Evolutionary conservation across 1,140 invertebrate genomes (phyloP).

Genomic region (Drosophila littoralis): DNA sequence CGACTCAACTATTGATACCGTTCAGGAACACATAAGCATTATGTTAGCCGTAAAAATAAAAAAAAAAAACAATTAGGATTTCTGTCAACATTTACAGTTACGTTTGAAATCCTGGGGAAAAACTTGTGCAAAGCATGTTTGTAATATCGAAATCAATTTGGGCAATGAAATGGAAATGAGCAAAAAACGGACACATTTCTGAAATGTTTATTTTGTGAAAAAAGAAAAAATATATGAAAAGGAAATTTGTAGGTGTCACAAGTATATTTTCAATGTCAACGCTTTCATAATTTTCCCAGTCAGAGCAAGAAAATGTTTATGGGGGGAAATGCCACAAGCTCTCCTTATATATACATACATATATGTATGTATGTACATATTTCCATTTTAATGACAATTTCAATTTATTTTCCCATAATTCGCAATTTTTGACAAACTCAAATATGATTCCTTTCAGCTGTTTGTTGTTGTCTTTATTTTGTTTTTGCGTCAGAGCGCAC

Average conservation of each 20-base stretch:
- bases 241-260: constrained; percentile 17
- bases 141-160: background rate
- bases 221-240: background rate
- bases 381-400: constrained; percentile 34
- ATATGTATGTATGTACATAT: background rate
- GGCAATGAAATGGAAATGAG: background rate
- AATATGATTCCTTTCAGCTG: constrained; percentile 21
- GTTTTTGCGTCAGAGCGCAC: constrained; percentile 30
- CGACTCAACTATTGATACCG: no score
- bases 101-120: background rate
- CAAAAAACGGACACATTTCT: background rate
- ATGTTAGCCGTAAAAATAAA: no score
- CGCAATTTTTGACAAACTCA: constrained; percentile 18
- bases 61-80: no score
- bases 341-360: constrained; percentile 16
- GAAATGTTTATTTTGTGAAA: background rate
- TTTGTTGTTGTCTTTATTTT: constrained; percentile 30
- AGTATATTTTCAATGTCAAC: constrained; percentile 47
- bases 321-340: constrained; percentile 4
- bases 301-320: constrained; percentile 5
- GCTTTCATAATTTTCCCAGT: constrained; percentile 36
- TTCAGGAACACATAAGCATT: no score
- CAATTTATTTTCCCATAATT: constrained; percentile 19
- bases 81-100: constrained; percentile 2
- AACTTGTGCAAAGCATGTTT: background rate